phyloP scores from a whole-genome alignment of 2,888 invertebrate genomes.

The Calliphora vomitoria region DNA sequence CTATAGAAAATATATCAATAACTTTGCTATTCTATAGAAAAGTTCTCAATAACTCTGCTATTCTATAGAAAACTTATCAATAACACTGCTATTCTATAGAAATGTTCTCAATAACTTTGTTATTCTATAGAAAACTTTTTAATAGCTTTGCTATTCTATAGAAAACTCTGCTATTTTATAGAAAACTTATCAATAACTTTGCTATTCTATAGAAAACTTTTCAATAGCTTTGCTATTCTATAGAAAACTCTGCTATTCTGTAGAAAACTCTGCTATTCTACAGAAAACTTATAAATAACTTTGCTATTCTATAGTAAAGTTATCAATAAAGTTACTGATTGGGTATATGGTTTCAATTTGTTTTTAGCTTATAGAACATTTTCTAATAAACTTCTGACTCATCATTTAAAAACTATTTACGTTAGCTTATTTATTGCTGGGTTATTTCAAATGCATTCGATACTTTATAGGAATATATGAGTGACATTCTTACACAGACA shows the following conservation, averaged over 20 bases:
- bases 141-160: not conserved
- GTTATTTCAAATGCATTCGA: constrained; percentile 5
- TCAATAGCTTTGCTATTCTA: not conserved
- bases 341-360: no score
- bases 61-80: not conserved
- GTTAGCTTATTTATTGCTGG: not conserved
- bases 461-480: not conserved
- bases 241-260: not conserved
- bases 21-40: not conserved
- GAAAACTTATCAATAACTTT: not conserved
- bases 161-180: not conserved
- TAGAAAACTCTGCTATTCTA: no score
- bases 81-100: not conserved
- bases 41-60: not conserved
- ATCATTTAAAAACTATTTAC: not conserved
- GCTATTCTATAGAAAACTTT: not conserved
- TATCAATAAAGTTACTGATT: no score
- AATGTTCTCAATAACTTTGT: not conserved
- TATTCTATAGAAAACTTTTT: not conserved
- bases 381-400: no score
- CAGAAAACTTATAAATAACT: not conserved
- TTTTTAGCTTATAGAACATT: no score
- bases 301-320: not conserved
- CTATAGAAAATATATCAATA: not conserved
- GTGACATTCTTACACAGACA: not conserved